Percentiles rank a stretch among this genome's conserved stretches.
phyloP scores from a whole-genome alignment of 1,140 invertebrate species.

The Parapsyche elsis region DNA sequence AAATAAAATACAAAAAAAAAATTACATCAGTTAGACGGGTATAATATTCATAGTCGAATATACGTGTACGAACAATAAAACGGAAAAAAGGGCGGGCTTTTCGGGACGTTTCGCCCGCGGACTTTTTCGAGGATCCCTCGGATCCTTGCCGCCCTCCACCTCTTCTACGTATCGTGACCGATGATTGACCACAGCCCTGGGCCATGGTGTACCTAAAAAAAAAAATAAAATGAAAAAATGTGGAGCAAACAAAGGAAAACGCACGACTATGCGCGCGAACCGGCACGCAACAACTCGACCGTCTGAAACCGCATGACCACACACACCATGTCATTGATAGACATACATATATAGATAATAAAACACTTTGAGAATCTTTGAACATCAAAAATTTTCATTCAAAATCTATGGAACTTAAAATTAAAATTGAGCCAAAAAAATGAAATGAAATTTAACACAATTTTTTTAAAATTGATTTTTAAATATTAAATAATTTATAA shows the following conservation, averaged over 20 bases:
- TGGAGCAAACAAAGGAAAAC: constrained; percentile 39
- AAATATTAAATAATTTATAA: too few relatives aligned
- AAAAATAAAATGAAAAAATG: constrained; percentile 33
- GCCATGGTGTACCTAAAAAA: constrained; percentile 9
- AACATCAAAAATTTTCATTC: too few relatives aligned
- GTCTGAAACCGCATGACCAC: neutral
- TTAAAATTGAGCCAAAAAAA: too few relatives aligned
- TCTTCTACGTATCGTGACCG: constrained; percentile 41
- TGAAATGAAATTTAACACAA: too few relatives aligned
- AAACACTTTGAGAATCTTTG: too few relatives aligned
- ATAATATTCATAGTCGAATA: neutral
- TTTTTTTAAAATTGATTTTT: too few relatives aligned
- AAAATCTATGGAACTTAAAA: too few relatives aligned
- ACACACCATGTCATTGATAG: neutral
- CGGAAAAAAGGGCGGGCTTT: constrained; percentile 9
- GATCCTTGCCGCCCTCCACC: too few relatives aligned
- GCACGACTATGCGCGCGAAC: neutral
- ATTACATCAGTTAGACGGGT: neutral
- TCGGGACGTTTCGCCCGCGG: constrained; percentile 37
- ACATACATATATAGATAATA: too few relatives aligned
- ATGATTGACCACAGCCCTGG: constrained; percentile 43
- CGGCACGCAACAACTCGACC: neutral
- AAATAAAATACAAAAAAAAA: constrained; percentile 6
- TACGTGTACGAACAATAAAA: constrained; percentile 17
- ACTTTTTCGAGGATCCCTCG: constrained; percentile 9